Conservation (phyloP, 2,888 invertebrate genomes). For the Oxystoma pomonae region DNA sequence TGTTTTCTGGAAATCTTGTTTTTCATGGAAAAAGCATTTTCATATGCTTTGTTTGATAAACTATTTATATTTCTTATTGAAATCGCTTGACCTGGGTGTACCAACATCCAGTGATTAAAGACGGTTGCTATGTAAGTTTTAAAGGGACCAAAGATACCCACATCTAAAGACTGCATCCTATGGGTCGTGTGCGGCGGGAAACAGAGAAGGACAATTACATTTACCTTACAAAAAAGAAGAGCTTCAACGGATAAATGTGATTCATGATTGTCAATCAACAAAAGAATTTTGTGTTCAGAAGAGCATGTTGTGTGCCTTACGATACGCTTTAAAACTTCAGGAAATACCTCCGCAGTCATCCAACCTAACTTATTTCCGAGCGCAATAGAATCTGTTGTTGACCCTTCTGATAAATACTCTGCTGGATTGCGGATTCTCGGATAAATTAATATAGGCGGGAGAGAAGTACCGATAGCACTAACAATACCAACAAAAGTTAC, state of each 20-base stretch:
- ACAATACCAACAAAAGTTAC: slow-evolving; percentile 26
- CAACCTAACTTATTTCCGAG: slow-evolving; percentile 19
- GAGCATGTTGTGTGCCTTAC: neutral
- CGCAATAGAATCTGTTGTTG: slow-evolving; percentile 12
- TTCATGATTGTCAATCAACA: neutral
- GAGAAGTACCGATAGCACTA: slow-evolving; percentile 21
- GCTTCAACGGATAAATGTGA: slow-evolving; percentile 6
- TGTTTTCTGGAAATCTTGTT: slow-evolving; percentile 13
- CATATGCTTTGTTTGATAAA: slow-evolving; percentile 16
- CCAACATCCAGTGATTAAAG: slow-evolving; percentile 17
- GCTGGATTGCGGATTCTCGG: slow-evolving; percentile 9
- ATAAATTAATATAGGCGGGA: slow-evolving; percentile 16
- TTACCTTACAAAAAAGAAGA: slow-evolving; percentile 6
- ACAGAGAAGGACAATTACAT: slow-evolving; percentile 11
- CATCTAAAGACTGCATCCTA: slow-evolving; percentile 14
- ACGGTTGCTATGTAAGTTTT: slow-evolving; percentile 16
- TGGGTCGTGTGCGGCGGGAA: slow-evolving; percentile 16
- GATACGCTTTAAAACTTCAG: slow-evolving; percentile 8
- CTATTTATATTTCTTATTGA: slow-evolving; percentile 17
- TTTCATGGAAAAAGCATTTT: slow-evolving; percentile 17
- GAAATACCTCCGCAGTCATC: slow-evolving; percentile 15
- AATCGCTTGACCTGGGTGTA: slow-evolving; percentile 14
- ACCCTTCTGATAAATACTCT: slow-evolving; percentile 14
- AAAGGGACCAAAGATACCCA: too few relatives aligned
- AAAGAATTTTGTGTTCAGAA: neutral